Base-by-base conservation (phyloP, 1,140 invertebrate genomes). In the Leptopilina clavipes region DNA sequence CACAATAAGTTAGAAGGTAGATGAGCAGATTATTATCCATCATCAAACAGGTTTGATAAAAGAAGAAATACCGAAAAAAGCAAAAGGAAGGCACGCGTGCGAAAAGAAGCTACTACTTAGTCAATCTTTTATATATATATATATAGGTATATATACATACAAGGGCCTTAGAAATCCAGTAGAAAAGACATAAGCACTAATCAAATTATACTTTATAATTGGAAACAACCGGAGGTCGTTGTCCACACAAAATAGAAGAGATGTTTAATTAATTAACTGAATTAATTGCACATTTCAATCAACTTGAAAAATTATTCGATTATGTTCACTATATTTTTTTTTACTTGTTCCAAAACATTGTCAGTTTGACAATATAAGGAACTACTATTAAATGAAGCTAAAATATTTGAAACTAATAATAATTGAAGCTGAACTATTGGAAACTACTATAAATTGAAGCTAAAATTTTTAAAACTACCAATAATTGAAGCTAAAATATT, bases 281-380 rank as follows among this genome's bases (percentile, higher is more conserved):
- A 74, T 74, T 72, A 74, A 76, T 12, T 11, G 19, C 37, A 65
- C 56, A 73, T 75, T 73, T 79, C 76, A 56, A 79, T 76, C 74
- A 40, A 75, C 40, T 12, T 70, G 70, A 22, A 37, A 65, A 31
- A 52, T 52, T 71, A 10, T 56, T 31, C 43, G 17, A 44, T 65
- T 11, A 43, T 25, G 31, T 43, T 31, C 8, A 6, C n/a, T 17
- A n/a, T n/a, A n/a, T n/a, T n/a, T n/a, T n/a, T n/a, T n/a, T n/a
- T n/a, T n/a, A n/a, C n/a, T n/a, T n/a, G n/a, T n/a, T n/a, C n/a
- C n/a, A n/a, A n/a, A n/a, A n/a, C n/a, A n/a, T n/a, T n/a, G n/a
- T n/a, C n/a, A n/a, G n/a, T n/a, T n/a, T n/a, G n/a, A n/a, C n/a
- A 31, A 31, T 31, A 31, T 31, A 31, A 31, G 6, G 6, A 31